Base-by-base conservation (phyloP, 2,888 invertebrate species). In the Sinohyriopsis cumingii region DNA sequence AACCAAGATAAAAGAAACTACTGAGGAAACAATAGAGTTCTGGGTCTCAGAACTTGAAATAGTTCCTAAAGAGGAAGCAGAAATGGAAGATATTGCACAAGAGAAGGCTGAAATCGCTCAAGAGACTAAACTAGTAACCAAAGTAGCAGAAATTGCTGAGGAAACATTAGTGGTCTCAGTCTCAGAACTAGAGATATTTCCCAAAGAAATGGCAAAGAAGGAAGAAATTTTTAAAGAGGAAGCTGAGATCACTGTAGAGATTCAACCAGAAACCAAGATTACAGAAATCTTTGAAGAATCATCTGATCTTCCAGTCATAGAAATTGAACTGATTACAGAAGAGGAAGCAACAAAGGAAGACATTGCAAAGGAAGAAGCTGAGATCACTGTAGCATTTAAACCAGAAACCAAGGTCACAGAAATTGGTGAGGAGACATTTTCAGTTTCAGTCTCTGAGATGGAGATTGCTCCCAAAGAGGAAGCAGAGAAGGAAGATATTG, bases 351-450 rank as follows among this genome's bases (percentile, higher is more conserved):
- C n/a, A n/a, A n/a, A n/a, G n/a, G n/a, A n/a, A n/a, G n/a, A n/a
- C n/a, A n/a, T n/a, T n/a, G n/a, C n/a, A n/a, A n/a, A n/a, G n/a
- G n/a, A 61, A 5, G 33, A 59, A 59, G 56, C 55, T 45, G 65
- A 71, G 18, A 19, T 63, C n/a, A 45, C 74, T 59, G n/a, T 76
- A 76, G 72, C 69, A 73, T 28, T 69, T 71, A 63, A 81, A 64
- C n/a, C 67, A 55, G 63, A 68, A 63, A n/a, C n/a, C n/a, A n/a
- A n/a, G n/a, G n/a, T n/a, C n/a, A n/a, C n/a, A n/a, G n/a, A n/a
- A n/a, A n/a, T 64, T 45, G 22, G 74, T 70, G 53, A 66, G n/a
- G n/a, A n/a, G n/a, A n/a, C n/a, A n/a, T n/a, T n/a, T n/a, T n/a
- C n/a, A n/a, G n/a, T n/a, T n/a, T n/a, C n/a, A n/a, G n/a, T n/a